Percentiles rank a stretch among this genome's conserved stretches.
Evolutionary conservation across 2,113 vertebrate species (phyloP).

Genomic region (Caloenas nicobarica): DNA sequence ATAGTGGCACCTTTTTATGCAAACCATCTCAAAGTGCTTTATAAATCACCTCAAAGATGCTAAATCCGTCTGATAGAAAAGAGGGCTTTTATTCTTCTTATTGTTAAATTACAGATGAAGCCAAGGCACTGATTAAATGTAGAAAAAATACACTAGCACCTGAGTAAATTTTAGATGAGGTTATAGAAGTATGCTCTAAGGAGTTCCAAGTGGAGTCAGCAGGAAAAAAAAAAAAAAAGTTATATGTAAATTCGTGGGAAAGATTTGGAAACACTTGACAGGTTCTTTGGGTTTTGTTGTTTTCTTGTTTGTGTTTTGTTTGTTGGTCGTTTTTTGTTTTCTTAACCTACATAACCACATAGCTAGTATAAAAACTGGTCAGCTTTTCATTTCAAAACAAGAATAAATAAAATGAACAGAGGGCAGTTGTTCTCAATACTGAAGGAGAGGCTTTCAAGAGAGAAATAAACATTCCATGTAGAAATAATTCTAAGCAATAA

Average conservation of each 20-base stretch:
- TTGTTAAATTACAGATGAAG: constrained; percentile 7
- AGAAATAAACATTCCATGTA: neutral
- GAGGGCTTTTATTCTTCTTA: neutral
- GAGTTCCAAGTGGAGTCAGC: neutral
- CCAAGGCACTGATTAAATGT: neutral
- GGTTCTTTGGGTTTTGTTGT: neutral
- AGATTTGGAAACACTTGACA: neutral
- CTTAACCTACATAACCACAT: neutral
- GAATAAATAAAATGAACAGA: neutral
- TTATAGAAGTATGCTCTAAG: neutral
- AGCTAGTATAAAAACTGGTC: neutral
- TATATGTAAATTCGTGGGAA: neutral
- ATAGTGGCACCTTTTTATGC: neutral
- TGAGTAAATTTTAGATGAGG: neutral
- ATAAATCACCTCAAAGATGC: neutral
- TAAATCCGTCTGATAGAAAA: neutral
- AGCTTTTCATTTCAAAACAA: neutral
- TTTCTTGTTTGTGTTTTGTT: neutral
- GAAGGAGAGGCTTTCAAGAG: neutral
- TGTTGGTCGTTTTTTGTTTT: neutral
- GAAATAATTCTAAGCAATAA: constrained; percentile 45
- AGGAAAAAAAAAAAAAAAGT: neutral
- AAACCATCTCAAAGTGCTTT: constrained; percentile 45
- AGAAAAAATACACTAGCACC: constrained; percentile 6
- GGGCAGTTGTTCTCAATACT: neutral